A percentile compares a stretch with the other conserved stretches of the same genome.
These are phyloP conservation scores for Campylomormyrus numenius DNA, from an alignment of 2,113 vertebrate species.

Conservation along the genomic window DNA sequence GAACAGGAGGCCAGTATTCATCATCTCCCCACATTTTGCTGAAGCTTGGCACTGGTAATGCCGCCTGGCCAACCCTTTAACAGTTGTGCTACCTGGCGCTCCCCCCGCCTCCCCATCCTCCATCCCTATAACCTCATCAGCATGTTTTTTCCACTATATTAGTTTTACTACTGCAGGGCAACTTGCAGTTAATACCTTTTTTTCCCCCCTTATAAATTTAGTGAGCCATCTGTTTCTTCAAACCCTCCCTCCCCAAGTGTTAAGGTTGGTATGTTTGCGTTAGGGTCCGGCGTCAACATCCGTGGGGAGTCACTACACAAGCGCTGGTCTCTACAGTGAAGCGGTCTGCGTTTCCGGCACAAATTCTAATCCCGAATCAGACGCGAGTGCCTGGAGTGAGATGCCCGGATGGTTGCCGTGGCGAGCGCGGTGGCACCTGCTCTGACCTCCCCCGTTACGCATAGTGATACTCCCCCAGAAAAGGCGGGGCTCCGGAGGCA, in stretches of 20 bases:
- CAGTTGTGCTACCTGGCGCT: background rate
- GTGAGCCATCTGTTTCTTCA: background rate
- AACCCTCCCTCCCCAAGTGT: background rate
- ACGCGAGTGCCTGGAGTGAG: background rate
- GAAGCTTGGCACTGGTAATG: background rate
- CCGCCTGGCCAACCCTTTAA: background rate
- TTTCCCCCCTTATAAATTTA: background rate
- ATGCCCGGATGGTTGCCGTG: background rate
- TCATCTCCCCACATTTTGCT: background rate
- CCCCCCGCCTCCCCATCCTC: background rate
- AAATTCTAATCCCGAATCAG: background rate
- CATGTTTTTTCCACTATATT: background rate
- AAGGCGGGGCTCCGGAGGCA: too few relatives aligned
- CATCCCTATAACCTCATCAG: background rate
- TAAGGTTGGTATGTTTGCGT: background rate
- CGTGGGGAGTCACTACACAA: background rate
- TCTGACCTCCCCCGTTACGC: background rate
- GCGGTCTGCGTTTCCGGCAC: background rate
- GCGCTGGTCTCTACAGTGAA: background rate
- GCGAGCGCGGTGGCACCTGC: background rate
- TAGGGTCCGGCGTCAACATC: background rate
- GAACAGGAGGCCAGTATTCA: background rate
- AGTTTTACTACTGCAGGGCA: background rate
- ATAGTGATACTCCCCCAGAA: background rate
- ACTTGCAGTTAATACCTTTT: background rate